These are phyloP conservation scores for Falco punctatus DNA, from an alignment of 2,113 vertebrate species.

Conservation along the genomic window DNA sequence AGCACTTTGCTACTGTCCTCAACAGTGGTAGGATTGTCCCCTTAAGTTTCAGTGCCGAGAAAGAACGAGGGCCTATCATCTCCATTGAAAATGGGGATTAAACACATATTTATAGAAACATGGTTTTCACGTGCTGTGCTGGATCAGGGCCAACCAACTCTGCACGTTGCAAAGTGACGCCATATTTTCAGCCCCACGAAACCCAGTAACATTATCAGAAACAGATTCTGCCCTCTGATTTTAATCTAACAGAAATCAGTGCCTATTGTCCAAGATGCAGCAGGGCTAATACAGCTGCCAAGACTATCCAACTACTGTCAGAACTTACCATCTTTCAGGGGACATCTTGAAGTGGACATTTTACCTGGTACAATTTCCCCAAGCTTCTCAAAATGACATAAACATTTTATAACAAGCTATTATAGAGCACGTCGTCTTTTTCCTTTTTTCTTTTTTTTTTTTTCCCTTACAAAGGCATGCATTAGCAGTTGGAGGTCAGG, in stretches of 20 bases:
- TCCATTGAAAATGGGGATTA: not conserved
- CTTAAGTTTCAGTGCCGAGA: not conserved
- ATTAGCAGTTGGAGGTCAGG: not conserved
- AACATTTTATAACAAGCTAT: conserved; percentile 16
- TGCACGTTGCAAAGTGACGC: not conserved
- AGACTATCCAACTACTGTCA: conserved; percentile 14
- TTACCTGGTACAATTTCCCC: not conserved
- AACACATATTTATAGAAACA: conserved; percentile 4
- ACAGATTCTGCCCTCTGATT: conserved; percentile 4
- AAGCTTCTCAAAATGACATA: not conserved
- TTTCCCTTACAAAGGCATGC: not conserved
- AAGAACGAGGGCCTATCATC: not conserved
- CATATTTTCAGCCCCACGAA: not conserved
- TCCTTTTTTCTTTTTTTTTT: not conserved
- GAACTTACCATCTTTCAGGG: not conserved
- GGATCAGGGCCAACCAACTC: not conserved
- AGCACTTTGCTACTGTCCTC: not conserved
- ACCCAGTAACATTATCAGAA: not conserved
- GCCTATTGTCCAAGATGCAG: not conserved
- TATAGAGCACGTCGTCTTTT: not conserved
- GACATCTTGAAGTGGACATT: not conserved
- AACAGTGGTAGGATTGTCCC: not conserved
- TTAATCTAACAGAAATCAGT: not conserved
- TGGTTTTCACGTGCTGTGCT: conserved; percentile 10
- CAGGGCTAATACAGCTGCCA: not conserved